phyloP scores from a whole-genome alignment of 2,113 vertebrate species.

The Meriones unguiculatus region DNA sequence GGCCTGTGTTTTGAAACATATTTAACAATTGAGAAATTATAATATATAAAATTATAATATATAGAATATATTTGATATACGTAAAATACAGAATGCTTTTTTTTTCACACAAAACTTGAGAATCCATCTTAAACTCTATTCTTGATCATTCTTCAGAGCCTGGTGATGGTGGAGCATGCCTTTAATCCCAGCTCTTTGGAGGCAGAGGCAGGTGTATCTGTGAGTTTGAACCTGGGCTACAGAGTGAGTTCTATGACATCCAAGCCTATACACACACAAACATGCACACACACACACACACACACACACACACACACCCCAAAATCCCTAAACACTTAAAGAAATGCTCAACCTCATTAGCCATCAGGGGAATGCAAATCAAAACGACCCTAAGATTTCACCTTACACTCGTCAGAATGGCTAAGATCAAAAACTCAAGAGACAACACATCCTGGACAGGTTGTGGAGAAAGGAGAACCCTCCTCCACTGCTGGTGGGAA shows the following conservation, averaged over 20 bases:
- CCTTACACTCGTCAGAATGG: no score
- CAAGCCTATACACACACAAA: neutral
- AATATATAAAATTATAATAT: neutral
- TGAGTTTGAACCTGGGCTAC: neutral
- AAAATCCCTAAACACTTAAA: no score
- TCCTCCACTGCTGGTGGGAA: no score
- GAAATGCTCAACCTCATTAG: no score
- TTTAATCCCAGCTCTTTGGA: neutral
- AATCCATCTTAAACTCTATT: neutral
- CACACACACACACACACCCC: no score
- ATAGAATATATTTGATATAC: neutral
- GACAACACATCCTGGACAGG: no score
- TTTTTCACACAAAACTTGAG: slow-evolving; percentile 18
- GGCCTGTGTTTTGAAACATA: slow-evolving; percentile 10
- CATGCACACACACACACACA: no score
- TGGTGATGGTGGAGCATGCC: neutral
- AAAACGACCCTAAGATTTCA: no score
- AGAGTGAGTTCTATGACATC: neutral
- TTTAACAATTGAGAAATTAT: neutral
- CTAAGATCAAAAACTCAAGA: no score
- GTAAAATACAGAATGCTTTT: neutral
- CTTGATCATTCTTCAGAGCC: neutral
- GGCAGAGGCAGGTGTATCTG: neutral
- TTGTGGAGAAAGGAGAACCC: no score
- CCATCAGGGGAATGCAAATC: no score